These are phyloP conservation scores for Oenanthe melanoleuca DNA, from an alignment of 2,113 vertebrate species.

Conservation along the genomic window DNA sequence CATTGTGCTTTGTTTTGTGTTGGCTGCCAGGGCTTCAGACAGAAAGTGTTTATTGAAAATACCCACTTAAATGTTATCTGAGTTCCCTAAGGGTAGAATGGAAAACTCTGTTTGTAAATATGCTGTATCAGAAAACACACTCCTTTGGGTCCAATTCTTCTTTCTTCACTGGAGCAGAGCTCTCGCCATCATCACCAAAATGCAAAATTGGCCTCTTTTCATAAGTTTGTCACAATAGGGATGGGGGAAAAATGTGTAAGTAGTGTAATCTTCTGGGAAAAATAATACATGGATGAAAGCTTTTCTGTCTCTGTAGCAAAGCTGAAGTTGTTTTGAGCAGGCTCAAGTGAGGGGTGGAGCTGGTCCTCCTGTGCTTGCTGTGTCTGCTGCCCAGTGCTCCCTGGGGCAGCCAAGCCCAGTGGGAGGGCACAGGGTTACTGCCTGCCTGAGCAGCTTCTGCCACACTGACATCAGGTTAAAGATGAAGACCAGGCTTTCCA, in stretches of 20 bases:
- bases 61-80: background rate
- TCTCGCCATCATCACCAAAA: background rate
- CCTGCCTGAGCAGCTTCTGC: constrained; percentile 1
- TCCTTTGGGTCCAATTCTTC: background rate
- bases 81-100: background rate
- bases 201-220: background rate
- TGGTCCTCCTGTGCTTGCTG: background rate
- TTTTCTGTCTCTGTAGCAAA: background rate
- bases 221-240: background rate
- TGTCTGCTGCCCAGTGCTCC: background rate
- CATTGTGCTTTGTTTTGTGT: constrained; percentile 18
- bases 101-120: background rate
- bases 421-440: constrained; percentile 23
- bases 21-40: background rate
- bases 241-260: background rate
- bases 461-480: background rate
- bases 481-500: constrained; percentile 17
- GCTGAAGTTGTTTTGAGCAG: background rate
- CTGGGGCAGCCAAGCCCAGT: background rate
- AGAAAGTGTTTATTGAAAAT: constrained; percentile 16
- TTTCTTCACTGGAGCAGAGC: background rate
- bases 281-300: background rate
- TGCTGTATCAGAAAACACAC: background rate
- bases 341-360: background rate
- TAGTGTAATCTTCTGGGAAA: background rate